Evolutionary conservation across 2,113 vertebrate genomes (phyloP), one percentile per base, ranked within the genome.

Genomic region (Suricata suricatta): DNA sequence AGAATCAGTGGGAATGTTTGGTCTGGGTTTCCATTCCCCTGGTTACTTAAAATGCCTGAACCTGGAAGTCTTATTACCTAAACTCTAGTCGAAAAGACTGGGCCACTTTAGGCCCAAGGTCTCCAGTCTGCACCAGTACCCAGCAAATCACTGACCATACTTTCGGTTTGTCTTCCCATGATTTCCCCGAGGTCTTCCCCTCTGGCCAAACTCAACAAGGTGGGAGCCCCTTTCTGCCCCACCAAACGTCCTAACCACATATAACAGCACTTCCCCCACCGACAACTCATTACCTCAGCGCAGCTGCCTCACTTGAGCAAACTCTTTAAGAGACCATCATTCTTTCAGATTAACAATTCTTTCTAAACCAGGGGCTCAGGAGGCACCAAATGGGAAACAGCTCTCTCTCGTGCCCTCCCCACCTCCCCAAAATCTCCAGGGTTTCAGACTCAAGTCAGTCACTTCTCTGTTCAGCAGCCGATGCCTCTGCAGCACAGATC

Each of bases 331-430:
- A 16, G 16, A 3, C 50, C 80, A 85, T 80, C 4, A 44, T 52
- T 86, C 82, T 84, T 38, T n/a, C 68, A 64, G 33, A 85, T 69
- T 92, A 97, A 81, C 15, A 97, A 89, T 47, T 88, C 72, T 60
- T 91, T 71, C 68, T 77, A 80, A 93, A 86, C 63, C 21, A n/a
- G 4, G 7, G 41, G 85, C 60, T 66, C 8, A 69, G 50, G 47
- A 85, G 74, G 69, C 33, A 89, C 47, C 14, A 52, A 86, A 27
- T 16, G 47, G 47, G 33, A 83, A 33, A 60, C 1, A 54, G n/a
- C 23, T 41, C 54, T 52, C 47, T 52, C 38, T 96, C 11, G 27
- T 14, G 17, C 21, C 60, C 41, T 41, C 7, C n/a, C 9, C 50
- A 91, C n/a, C 31, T 88, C 47, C 82, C 47, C 74, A 83, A 92